phyloP scores from a whole-genome alignment of 2,113 vertebrate species.

The Narcine bancroftii region DNA sequence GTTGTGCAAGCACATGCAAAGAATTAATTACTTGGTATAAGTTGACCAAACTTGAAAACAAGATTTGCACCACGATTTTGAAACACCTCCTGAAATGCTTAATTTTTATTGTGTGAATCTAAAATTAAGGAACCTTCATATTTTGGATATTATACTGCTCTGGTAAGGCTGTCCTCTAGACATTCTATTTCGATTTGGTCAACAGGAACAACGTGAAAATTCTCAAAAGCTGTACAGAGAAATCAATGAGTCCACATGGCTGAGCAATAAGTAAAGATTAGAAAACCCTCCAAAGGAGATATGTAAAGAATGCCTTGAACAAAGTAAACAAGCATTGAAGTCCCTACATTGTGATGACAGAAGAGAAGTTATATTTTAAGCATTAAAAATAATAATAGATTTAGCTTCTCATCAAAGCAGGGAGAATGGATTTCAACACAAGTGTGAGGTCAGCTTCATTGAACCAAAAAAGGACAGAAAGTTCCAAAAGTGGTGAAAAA shows the following conservation, averaged over 20 bases:
- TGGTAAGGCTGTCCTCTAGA: too few species aligned
- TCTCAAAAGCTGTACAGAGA: not conserved
- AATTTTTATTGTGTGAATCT: not conserved
- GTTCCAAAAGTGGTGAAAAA: too few species aligned
- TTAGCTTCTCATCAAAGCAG: too few species aligned
- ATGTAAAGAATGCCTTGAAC: too few species aligned
- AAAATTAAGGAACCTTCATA: not conserved
- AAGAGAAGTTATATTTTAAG: too few species aligned
- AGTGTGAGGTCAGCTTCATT: too few species aligned
- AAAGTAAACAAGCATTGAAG: too few species aligned
- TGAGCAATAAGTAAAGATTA: not conserved
- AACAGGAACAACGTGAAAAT: not conserved
- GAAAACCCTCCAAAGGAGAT: too few species aligned
- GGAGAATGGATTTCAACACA: too few species aligned
- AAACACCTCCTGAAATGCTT: not conserved
- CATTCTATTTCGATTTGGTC: not conserved
- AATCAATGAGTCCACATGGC: not conserved
- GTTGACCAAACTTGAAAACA: not conserved
- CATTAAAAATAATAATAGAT: too few species aligned
- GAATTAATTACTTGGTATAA: not conserved
- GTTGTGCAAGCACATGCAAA: not conserved
- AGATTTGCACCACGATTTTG: not conserved
- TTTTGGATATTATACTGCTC: not conserved
- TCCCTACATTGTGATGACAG: too few species aligned
- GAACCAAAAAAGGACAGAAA: too few species aligned